Evolutionary conservation across 2,113 vertebrate species (phyloP), one percentile per base, ranked within the genome.

Genomic region (Arenaria interpres): DNA sequence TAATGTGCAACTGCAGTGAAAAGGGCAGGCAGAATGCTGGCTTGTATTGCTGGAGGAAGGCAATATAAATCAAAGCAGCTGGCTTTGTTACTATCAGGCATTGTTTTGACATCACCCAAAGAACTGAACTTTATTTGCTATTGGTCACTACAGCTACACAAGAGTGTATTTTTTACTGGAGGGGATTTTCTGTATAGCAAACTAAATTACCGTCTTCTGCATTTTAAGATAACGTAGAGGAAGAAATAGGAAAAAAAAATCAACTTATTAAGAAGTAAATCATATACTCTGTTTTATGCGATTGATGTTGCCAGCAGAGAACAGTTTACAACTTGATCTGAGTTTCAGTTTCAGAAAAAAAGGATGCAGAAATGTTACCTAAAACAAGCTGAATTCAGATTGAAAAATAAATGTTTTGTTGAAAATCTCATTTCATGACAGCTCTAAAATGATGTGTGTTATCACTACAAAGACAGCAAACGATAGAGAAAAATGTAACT

Each of bases 31-130:
- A 46, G 90, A 96, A 87, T 37, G 68, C 77, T 59, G 85, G 60
- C 90, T 95, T 60, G 66, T 79, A 54, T 75, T 85, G 95, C 86
- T 92, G 63, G 91, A 86, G 80, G 94, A 97, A 96, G 96, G 95
- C 93, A 89, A 60, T 54, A 90, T 96, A 97, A 98, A 97, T 98
- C 96, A 98, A 97, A 97, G 95, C 90, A 91, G 76, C 85, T 94
- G 93, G 78, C 87, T 89, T 88, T 81, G 12, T 97, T 93, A 95
- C 87, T 94, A 59, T 76, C 87, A 56, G 83, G 69, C 92, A 14
- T 28, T 97, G 95, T 93, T 91, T 88, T 92, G 88, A 74, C 81
- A 88, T 93, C 91, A 80, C 62, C 90, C 83, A 87, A 97, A 96
- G 89, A 95, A 62, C 50, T n/a, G 32, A 81, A 89, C 88, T 92